Evolutionary conservation across 1,140 invertebrate genomes (phyloP).

Genomic region (Ooceraea biroi): DNA sequence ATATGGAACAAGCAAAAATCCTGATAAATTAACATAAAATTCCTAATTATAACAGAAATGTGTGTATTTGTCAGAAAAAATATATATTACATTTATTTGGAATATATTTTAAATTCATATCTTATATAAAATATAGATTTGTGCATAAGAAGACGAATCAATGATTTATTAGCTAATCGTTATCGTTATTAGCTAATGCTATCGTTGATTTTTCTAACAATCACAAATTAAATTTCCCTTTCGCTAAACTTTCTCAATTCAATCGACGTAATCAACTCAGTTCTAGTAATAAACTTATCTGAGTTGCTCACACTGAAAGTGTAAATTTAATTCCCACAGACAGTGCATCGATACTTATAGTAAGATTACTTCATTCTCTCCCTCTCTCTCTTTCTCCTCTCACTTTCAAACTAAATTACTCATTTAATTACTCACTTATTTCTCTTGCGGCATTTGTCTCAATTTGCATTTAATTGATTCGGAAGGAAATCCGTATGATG

Average conservation of each 20-base stretch:
- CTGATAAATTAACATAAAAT: no score
- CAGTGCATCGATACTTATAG: neutral
- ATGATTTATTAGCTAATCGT: no score
- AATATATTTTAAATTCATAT: neutral
- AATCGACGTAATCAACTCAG: slow-evolving; percentile 8
- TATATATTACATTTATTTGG: neutral
- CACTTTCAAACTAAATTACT: slow-evolving; percentile 17
- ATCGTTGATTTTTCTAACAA: neutral
- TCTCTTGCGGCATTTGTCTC: neutral
- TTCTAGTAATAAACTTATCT: slow-evolving; percentile 23
- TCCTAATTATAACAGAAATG: neutral
- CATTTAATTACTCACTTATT: neutral
- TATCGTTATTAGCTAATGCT: no score
- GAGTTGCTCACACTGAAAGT: neutral
- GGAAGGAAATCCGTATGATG: neutral
- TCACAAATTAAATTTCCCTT: slow-evolving; percentile 23
- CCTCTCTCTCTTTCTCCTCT: neutral
- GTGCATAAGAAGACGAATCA: no score
- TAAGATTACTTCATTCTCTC: neutral
- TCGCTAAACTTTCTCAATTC: slow-evolving; percentile 4
- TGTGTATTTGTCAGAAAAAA: neutral
- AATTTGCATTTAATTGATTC: slow-evolving; percentile 21
- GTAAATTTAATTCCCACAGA: slow-evolving; percentile 24
- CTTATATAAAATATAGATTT: no score
- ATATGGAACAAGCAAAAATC: neutral